A percentile compares a stretch with the other conserved stretches of the same genome.
Conservation (phyloP, 2,797 vertebrate species). For the Poecilia gillii region DNA sequence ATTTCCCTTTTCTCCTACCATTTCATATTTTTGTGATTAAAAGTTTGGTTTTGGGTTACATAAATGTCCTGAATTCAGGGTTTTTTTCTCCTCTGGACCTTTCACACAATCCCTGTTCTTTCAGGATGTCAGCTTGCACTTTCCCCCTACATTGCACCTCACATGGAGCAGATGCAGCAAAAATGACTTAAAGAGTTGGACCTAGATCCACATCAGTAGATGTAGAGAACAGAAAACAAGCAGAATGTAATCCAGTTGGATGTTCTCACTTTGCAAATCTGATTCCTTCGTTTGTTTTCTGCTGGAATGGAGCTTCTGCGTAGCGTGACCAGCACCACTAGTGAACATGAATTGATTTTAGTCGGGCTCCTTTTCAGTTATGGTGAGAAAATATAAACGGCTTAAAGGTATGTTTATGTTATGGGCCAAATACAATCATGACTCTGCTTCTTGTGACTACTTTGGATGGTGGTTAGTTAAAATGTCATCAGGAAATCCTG, state of each 20-base stretch:
- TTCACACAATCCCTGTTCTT: conserved; percentile 2
- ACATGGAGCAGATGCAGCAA: not conserved
- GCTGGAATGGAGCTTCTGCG: not conserved
- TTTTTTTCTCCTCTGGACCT: not conserved
- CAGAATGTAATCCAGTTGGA: not conserved
- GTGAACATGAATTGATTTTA: conserved; percentile 16
- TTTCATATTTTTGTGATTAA: conserved; percentile 6
- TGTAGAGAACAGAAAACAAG: not conserved
- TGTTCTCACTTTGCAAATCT: conserved; percentile 11
- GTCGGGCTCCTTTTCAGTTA: conserved; percentile 21
- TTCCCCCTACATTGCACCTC: not conserved
- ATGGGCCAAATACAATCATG: conserved; percentile 1
- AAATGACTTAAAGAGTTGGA: conserved; percentile 1
- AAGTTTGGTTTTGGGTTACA: not conserved
- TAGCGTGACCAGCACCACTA: not conserved
- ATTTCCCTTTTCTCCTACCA: not conserved
- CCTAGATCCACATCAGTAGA: conserved; percentile 7
- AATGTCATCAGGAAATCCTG: conserved; percentile 7
- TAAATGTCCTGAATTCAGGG: conserved; percentile 1
- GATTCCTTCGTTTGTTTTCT: conserved; percentile 5
- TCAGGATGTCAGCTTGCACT: not conserved
- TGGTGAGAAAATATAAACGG: conserved; percentile 23
- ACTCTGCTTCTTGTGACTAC: conserved; percentile 5
- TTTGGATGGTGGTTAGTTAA: conserved; percentile 15
- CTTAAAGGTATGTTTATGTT: conserved; percentile 20